Base-by-base conservation (phyloP, 1,140 invertebrate species). In the Drosophila yakuba region DNA sequence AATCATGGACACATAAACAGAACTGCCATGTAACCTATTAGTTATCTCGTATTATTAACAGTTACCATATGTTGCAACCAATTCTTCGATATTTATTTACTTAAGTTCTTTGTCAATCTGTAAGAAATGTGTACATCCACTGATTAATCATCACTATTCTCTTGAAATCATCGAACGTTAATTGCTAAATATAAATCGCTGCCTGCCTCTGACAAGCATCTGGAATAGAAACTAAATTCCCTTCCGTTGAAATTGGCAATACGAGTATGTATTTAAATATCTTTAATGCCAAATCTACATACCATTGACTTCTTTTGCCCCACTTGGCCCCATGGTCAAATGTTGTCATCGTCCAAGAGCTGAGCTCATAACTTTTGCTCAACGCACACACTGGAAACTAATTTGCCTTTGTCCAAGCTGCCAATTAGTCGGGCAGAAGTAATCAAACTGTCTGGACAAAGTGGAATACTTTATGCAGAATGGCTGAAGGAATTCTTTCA, bases 401-500 rank as follows among this genome's bases (percentile, higher is more conserved):
- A 71, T 71, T 71, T 17, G 36, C 51, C 51, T 57, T 50, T 69
- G 64, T 58, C 64, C 67, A 71, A 39, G 51, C 64, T 57, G 36
- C 47, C 66, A 71, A 71, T 71, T 71, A 71, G 66, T 58, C 52
- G 52, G 44, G 36, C 67, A 71, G 67, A 71, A 48, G 43, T 48
- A 56, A 71, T 48, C 35, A 50, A 68, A 56, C 57, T 36, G 35
- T 64, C 14, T 25, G n/a, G 48, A 48, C 36, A 71, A 36, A 57
- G 36, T 15, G 10, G 51, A 57, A 57, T 48, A 35, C 39, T 48
- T 41, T 50, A 41, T 50, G 36, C 20, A 51, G 25, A 41, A 69
- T 66, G 14, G 41, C 35, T 60, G 36, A 28, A 4, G 12, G 1
- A 36, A 44, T 36, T n/a, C 32, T 4, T 10, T 11, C 15, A 11